These are phyloP conservation scores for Sardina pilchardus DNA, from an alignment of 2,113 vertebrate genomes.

Conservation along the genomic window DNA sequence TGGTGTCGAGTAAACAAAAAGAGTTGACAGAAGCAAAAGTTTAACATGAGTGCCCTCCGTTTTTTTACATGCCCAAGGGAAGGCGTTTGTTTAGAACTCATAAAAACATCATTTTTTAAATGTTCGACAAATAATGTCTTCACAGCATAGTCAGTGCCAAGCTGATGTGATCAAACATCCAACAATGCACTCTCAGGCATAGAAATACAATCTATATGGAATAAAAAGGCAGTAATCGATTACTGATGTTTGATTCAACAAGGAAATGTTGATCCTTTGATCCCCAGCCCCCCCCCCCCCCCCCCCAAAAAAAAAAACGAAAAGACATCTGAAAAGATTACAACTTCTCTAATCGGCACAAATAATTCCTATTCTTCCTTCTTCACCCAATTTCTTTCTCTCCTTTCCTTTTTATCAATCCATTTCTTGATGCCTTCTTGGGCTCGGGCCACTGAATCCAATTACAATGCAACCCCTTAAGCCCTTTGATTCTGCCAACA, in stretches of 20 bases:
- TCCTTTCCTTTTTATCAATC: constrained; percentile 57
- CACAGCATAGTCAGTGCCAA: neutral
- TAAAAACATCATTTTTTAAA: constrained; percentile 22
- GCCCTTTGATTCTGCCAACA: constrained; percentile 62
- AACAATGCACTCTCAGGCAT: neutral
- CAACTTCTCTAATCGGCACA: constrained; percentile 34
- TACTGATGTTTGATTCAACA: neutral
- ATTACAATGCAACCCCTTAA: constrained; percentile 62
- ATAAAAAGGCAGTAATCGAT: neutral
- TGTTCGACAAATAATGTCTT: constrained; percentile 13
- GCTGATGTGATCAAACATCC: neutral
- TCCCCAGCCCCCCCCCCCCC: no score
- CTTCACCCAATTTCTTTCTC: constrained; percentile 38
- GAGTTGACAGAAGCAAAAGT: constrained; percentile 53
- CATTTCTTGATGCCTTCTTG: constrained; percentile 61
- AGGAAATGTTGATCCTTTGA: neutral
- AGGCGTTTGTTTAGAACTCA: constrained; percentile 39
- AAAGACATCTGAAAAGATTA: neutral
- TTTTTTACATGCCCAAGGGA: constrained; percentile 37
- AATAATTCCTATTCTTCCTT: constrained; percentile 41
- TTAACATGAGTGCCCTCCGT: constrained; percentile 47
- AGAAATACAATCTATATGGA: neutral
- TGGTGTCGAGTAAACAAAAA: constrained; percentile 55
- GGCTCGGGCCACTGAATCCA: constrained; percentile 61
- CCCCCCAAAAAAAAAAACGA: no score